A percentile compares a stretch with the other conserved stretches of the same genome.
Conservation (phyloP, 2,797 vertebrate species). For the Morelia viridis region DNA sequence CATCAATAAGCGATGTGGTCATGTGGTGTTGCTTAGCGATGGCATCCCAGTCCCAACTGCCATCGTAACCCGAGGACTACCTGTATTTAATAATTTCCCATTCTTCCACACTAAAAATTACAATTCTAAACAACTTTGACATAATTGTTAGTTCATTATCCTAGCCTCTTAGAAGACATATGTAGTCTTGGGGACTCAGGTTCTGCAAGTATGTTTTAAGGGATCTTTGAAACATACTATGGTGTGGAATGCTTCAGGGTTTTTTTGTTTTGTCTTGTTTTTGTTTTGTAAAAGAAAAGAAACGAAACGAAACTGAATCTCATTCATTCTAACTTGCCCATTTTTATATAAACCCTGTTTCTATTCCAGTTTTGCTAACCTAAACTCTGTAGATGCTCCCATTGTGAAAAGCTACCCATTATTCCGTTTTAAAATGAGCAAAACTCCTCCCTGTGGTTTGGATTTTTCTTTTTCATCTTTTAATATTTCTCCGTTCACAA, state of each 20-base stretch:
- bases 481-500: slow-evolving; percentile 10
- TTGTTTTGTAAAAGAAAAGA: not conserved
- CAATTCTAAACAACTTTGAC: not conserved
- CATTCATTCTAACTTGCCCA: not conserved
- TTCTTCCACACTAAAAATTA: not conserved
- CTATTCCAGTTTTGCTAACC: not conserved
- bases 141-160: not conserved
- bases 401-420: not conserved
- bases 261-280: not conserved
- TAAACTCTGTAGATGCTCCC: not conserved
- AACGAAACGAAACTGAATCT: not conserved
- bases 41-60: not conserved
- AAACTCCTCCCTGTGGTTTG: not conserved
- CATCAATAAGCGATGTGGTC: too few relatives aligned
- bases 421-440: not conserved
- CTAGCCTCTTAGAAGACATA: not conserved
- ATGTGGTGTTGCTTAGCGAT: too few relatives aligned
- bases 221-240: not conserved
- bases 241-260: too few relatives aligned
- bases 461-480: not conserved
- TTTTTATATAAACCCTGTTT: not conserved
- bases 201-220: not conserved
- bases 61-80: not conserved
- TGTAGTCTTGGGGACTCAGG: not conserved
- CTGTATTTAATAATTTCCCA: not conserved